Evolutionary conservation across 2,888 invertebrate species (phyloP).

Genomic region (Apocheima hispidaria): DNA sequence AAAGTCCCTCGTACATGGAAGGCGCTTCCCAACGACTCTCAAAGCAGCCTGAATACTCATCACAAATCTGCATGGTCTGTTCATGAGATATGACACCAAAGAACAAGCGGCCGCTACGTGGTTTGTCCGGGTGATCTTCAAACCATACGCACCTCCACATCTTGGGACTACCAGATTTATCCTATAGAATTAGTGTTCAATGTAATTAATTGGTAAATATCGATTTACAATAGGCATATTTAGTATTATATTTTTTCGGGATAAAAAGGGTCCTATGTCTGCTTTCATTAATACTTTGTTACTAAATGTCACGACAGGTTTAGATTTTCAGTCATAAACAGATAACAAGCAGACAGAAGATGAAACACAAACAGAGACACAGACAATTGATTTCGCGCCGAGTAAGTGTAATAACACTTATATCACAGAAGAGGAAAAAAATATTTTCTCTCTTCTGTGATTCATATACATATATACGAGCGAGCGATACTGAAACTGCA

Average conservation of each 20-base stretch:
- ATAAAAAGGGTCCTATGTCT: neutral
- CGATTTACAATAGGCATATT: too few relatives aligned
- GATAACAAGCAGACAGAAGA: neutral
- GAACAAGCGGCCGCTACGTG: conserved; percentile 88
- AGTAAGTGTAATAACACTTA: too few relatives aligned
- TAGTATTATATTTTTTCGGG: too few relatives aligned
- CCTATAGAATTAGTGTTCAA: conserved; percentile 47
- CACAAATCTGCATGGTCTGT: conserved; percentile 90
- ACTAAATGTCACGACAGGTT: neutral
- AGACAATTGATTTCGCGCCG: too few relatives aligned
- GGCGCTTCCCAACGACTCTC: conserved; percentile 89
- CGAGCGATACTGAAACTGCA: neutral
- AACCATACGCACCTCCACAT: conserved; percentile 88
- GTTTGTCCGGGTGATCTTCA: conserved; percentile 88
- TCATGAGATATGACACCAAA: conserved; percentile 88
- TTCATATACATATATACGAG: too few relatives aligned
- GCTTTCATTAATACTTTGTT: neutral
- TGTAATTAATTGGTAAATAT: neutral
- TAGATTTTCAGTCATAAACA: neutral
- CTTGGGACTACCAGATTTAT: conserved; percentile 63
- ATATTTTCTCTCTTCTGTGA: too few relatives aligned
- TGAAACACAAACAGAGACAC: too few relatives aligned
- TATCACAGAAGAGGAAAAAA: too few relatives aligned
- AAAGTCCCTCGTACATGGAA: conserved; percentile 87
- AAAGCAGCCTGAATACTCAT: conserved; percentile 91